These are phyloP conservation scores for Eleutherodactylus coqui DNA, from an alignment of 2,797 vertebrate genomes.

Conservation along the genomic window DNA sequence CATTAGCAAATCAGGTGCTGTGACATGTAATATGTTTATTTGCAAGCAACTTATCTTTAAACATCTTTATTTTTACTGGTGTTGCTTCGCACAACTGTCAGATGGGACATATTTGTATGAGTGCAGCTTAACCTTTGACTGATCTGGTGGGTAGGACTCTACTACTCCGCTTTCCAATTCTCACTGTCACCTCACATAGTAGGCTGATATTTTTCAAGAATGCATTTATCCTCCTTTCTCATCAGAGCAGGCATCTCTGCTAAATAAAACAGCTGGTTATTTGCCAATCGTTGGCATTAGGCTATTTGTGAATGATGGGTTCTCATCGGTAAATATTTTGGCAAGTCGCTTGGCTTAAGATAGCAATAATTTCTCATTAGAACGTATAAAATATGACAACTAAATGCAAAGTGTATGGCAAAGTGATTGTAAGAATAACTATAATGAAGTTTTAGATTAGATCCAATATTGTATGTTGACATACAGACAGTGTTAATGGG, in stretches of 20 bases:
- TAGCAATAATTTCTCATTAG: background rate
- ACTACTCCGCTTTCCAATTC: background rate
- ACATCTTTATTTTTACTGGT: conserved; percentile 42
- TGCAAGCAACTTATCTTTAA: conserved; percentile 36
- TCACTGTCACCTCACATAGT: conserved; percentile 25
- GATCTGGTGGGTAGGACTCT: conserved; percentile 18
- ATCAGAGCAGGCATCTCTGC: conserved; percentile 3
- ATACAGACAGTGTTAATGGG: background rate
- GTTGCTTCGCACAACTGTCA: conserved; percentile 33
- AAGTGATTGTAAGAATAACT: background rate
- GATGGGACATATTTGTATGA: conserved; percentile 46
- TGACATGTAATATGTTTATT: conserved; percentile 49
- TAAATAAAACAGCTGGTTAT: background rate
- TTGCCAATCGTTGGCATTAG: background rate
- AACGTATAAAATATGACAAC: background rate
- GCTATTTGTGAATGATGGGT: background rate
- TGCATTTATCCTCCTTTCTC: background rate
- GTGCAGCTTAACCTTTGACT: conserved; percentile 45
- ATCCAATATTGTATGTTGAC: background rate
- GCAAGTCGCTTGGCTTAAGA: background rate
- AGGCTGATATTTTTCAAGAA: conserved; percentile 6
- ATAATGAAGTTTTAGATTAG: background rate
- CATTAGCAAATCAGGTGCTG: conserved; percentile 46
- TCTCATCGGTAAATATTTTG: conserved; percentile 7
- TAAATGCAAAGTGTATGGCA: background rate